These are phyloP conservation scores for Onchidella celtica DNA, from an alignment of 2,888 invertebrate species.

Conservation along the genomic window DNA sequence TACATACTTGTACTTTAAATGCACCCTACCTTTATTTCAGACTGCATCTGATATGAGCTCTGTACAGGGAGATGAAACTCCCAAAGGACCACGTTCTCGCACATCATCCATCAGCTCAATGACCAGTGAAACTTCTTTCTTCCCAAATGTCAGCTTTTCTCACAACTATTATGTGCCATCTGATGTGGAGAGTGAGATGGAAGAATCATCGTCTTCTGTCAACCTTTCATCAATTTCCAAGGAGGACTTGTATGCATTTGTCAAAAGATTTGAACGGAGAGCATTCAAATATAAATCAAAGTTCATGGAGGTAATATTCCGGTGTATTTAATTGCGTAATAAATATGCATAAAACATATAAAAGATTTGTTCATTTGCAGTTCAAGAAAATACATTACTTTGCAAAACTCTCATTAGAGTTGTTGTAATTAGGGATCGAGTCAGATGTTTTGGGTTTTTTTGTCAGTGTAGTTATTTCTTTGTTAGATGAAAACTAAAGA, in stretches of 20 bases:
- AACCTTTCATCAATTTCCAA: constrained; percentile 68
- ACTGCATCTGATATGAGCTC: constrained; percentile 56
- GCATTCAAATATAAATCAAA: constrained; percentile 73
- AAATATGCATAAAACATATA: too few relatives aligned
- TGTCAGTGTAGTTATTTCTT: too few relatives aligned
- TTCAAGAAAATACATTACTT: too few relatives aligned
- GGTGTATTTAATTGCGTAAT: too few relatives aligned
- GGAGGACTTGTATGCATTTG: constrained; percentile 70
- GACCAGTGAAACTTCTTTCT: constrained; percentile 71
- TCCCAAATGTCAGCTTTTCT: constrained; percentile 64
- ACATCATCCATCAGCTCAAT: constrained; percentile 74
- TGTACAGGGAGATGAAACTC: constrained; percentile 67
- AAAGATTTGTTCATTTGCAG: too few relatives aligned
- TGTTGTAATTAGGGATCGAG: too few relatives aligned
- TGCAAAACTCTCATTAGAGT: too few relatives aligned
- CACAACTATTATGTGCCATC: constrained; percentile 70
- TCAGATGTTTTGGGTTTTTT: too few relatives aligned
- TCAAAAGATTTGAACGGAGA: constrained; percentile 70
- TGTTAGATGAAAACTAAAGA: too few relatives aligned
- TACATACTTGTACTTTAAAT: too few relatives aligned
- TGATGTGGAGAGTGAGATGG: constrained; percentile 74
- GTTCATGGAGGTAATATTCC: constrained; percentile 70
- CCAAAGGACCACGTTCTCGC: constrained; percentile 63
- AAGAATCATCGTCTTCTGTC: constrained; percentile 64
- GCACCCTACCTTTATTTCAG: too few relatives aligned